These are phyloP conservation scores for Microcebus jonahi DNA, from an alignment of 2,113 vertebrate species.

Conservation along the genomic window DNA sequence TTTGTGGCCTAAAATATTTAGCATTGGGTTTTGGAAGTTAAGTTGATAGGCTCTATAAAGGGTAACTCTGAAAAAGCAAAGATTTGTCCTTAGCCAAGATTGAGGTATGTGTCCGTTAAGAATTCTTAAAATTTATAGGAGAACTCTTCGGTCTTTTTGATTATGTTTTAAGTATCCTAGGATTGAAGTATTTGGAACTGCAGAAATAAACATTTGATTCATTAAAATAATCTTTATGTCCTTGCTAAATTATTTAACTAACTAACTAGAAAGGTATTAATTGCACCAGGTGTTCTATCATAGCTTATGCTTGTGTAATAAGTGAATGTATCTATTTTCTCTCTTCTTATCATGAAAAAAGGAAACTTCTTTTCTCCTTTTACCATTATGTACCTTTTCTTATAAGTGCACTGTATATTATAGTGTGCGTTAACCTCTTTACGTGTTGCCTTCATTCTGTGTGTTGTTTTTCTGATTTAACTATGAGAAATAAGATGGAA, in stretches of 20 bases:
- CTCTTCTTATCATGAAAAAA: neutral
- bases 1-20: neutral
- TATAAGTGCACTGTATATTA: neutral
- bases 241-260: slow-evolving; percentile 12
- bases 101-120: neutral
- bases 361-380: neutral
- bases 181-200: slow-evolving; percentile 2
- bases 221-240: neutral
- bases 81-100: neutral
- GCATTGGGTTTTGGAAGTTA: neutral
- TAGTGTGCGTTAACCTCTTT: neutral
- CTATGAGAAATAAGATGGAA: slow-evolving; percentile 13
- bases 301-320: neutral
- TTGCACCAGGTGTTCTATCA: neutral
- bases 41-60: neutral
- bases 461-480: neutral
- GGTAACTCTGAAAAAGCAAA: neutral
- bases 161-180: neutral
- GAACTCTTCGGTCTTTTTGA: neutral
- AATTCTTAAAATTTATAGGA: neutral
- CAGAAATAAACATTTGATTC: slow-evolving; percentile 27
- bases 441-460: neutral
- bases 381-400: neutral
- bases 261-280: neutral
- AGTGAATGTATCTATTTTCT: neutral